Evolutionary conservation across 2,113 vertebrate genomes (phyloP).

Genomic region (Baryphthengus martii): DNA sequence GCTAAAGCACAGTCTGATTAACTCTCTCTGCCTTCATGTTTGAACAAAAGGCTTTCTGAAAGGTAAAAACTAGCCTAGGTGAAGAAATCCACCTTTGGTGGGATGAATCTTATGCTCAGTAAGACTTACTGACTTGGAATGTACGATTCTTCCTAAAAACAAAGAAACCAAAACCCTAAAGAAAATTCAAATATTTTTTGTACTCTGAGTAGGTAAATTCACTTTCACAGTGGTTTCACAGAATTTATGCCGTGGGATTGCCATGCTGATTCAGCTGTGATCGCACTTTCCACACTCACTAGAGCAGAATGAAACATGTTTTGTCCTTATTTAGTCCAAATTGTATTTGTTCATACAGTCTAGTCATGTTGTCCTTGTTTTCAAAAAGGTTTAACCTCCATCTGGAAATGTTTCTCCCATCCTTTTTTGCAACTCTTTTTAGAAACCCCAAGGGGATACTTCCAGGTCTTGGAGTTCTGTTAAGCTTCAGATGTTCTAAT

Average conservation of each 20-base stretch:
- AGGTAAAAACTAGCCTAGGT: neutral
- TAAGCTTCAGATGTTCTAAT: constrained; percentile 61
- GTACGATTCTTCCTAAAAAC: neutral
- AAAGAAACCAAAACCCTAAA: rapidly evolving
- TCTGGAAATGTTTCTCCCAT: constrained; percentile 37
- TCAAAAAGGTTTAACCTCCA: neutral
- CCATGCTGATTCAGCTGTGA: constrained; percentile 8
- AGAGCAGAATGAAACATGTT: neutral
- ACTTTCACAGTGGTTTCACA: neutral
- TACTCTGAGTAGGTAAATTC: neutral
- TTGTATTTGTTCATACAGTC: neutral
- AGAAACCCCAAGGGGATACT: constrained; percentile 14
- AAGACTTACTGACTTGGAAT: neutral
- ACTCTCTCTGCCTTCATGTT: neutral
- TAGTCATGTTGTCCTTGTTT: constrained; percentile 11
- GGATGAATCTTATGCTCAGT: neutral
- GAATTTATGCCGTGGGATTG: neutral
- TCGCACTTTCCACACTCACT: constrained; percentile 12
- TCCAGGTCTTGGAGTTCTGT: constrained; percentile 28
- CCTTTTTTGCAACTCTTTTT: constrained; percentile 3
- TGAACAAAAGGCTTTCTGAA: neutral
- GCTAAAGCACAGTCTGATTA: neutral
- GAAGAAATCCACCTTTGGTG: neutral
- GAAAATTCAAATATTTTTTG: neutral
- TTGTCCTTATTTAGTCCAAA: constrained; percentile 28